Percentiles rank a stretch among this genome's conserved stretches.
phyloP scores from a whole-genome alignment of 30 jellyfish, hydroid and myxozoan genomes.

The Morbakka virulenta region DNA sequence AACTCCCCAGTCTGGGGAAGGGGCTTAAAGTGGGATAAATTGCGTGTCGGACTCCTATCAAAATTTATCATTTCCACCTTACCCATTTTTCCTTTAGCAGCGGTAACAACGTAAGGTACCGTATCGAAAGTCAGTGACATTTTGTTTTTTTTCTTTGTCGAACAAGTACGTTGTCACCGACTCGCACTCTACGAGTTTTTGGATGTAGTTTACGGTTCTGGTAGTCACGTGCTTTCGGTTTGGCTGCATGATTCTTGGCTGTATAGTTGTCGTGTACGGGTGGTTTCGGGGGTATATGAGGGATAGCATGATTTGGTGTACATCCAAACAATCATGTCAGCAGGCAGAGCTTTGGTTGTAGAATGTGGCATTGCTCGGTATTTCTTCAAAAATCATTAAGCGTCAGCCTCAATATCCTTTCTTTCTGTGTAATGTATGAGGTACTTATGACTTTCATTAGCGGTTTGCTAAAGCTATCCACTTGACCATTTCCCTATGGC shows the following conservation, averaged over 20 bases:
- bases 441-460: not conserved
- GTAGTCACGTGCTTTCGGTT: too few species aligned
- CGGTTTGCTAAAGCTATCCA: not conserved
- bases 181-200: not conserved
- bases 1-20: not conserved
- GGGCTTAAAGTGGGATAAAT: not conserved
- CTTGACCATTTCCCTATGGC: not conserved
- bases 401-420: not conserved
- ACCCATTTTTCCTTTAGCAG: not conserved
- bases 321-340: too few species aligned
- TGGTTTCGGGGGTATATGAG: too few species aligned
- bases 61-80: not conserved
- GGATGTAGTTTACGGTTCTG: slow-evolving; percentile 16
- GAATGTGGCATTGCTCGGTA: too few species aligned
- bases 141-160: too few species aligned
- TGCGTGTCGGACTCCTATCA: too few species aligned
- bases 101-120: not conserved
- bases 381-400: not conserved
- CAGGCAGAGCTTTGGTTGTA: too few species aligned
- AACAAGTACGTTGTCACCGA: too few species aligned
- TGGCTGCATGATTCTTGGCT: too few species aligned
- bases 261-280: too few species aligned
- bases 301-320: too few species aligned
- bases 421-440: not conserved
- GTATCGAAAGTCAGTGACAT: too few species aligned